phyloP scores from a whole-genome alignment of 2,888 invertebrate species.

The Hylaea fasciaria region DNA sequence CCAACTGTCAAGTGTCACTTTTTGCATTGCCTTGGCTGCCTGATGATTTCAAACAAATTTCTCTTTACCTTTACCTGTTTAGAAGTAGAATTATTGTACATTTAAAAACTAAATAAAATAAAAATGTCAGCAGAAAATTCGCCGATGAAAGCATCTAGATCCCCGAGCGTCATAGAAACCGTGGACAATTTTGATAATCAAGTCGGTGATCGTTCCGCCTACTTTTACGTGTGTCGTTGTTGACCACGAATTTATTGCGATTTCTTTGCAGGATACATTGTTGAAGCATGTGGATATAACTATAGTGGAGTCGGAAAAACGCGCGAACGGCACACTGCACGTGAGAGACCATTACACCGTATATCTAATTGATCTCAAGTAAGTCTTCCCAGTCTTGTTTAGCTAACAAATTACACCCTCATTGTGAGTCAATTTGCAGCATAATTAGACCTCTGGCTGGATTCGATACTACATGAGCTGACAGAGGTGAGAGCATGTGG shows the following conservation, averaged over 20 bases:
- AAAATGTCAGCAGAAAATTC: slow-evolving; percentile 69
- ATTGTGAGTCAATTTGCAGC: slow-evolving; percentile 49
- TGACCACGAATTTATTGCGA: slow-evolving; percentile 30
- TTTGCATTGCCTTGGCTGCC: slow-evolving; percentile 6
- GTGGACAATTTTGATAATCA: slow-evolving; percentile 72
- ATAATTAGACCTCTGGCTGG: slow-evolving; percentile 31
- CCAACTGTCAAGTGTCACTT: no score
- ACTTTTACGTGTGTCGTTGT: slow-evolving; percentile 48
- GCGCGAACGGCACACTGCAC: slow-evolving; percentile 90
- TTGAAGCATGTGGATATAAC: slow-evolving; percentile 90
- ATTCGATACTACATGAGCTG: slow-evolving; percentile 14
- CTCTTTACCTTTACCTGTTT: slow-evolving; percentile 1
- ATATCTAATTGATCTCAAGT: slow-evolving; percentile 92
- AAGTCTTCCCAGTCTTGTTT: slow-evolving; percentile 67
- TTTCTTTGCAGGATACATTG: slow-evolving; percentile 84
- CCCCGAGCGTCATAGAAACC: slow-evolving; percentile 65
- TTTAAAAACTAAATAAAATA: slow-evolving; percentile 22
- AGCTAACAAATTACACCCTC: slow-evolving; percentile 51
- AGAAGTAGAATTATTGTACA: no score
- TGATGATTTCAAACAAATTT: slow-evolving; percentile 30
- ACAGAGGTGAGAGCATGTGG: slow-evolving; percentile 18
- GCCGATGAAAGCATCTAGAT: slow-evolving; percentile 64
- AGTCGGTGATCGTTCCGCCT: slow-evolving; percentile 68
- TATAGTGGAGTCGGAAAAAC: slow-evolving; percentile 91
- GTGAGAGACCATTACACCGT: slow-evolving; percentile 91